Percentiles rank a stretch among this genome's conserved stretches.
These are phyloP conservation scores for Lutraria lutraria DNA, from an alignment of 2,888 invertebrate genomes.

Conservation along the genomic window DNA sequence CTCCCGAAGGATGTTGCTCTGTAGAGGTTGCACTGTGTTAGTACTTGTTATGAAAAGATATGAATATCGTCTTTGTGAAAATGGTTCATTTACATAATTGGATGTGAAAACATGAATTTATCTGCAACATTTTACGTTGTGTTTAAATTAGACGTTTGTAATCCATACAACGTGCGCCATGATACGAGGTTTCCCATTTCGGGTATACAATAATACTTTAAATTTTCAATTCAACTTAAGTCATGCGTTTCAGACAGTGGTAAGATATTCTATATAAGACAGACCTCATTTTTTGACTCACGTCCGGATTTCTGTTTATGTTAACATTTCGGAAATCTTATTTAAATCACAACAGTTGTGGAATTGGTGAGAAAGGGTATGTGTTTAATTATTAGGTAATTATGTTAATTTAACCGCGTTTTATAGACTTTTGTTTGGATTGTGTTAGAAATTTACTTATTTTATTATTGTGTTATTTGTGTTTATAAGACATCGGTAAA, in stretches of 20 bases:
- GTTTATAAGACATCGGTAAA: neutral
- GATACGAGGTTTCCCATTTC: neutral
- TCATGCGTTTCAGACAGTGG: slow-evolving; percentile 7
- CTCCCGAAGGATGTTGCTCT: too few species aligned
- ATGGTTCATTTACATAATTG: too few species aligned
- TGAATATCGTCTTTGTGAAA: too few species aligned
- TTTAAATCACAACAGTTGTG: neutral
- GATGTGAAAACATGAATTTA: too few species aligned
- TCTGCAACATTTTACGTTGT: too few species aligned
- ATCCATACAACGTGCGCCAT: neutral
- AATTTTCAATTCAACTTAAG: neutral
- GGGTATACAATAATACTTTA: neutral
- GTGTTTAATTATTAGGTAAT: neutral
- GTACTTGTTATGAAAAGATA: too few species aligned
- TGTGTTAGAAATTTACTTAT: neutral
- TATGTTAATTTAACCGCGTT: neutral
- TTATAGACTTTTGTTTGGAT: neutral
- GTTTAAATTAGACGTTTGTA: too few species aligned
- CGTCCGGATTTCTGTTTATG: neutral
- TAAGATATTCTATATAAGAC: neutral
- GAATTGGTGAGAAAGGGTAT: neutral
- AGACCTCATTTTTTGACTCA: neutral
- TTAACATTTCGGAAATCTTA: neutral
- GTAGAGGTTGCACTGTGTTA: too few species aligned
- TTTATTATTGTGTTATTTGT: neutral